Evolutionary conservation across 2,888 invertebrate genomes (phyloP), one percentile per base, ranked within the genome.

Genomic region (Palloptera scutellata): DNA sequence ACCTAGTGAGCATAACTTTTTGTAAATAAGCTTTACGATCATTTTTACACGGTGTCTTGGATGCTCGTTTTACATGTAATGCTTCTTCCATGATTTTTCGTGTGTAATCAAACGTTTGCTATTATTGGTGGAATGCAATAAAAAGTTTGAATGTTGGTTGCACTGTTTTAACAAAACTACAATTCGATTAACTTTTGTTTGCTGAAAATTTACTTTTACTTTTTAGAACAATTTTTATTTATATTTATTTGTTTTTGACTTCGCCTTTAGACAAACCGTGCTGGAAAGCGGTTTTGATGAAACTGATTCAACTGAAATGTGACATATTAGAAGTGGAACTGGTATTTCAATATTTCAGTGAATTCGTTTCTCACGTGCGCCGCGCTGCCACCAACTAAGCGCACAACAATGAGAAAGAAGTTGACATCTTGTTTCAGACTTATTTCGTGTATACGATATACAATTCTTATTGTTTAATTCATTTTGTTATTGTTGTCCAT

Each of bases 1-100:
- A 84, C 85, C 85, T 84, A 72, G 85, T 82, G 70, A 85, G 74
- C 81, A 84, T 83, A 68, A 84, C 83, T 76, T 82, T 81, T 73
- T 85, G 84, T 72, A 85, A 77, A 74, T 80, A 80, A 20, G 83
- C 76, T 75, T 84, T 85, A 54, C 85, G 80, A 77, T 85, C 85
- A 77, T 85, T 85, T 79, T 85, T 85, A 72, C 84, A 83, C 42
- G 83, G 83, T 69, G 76, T 73, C 72, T 84, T 84, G 60, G 78
- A 76, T 69, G 75, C 77, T 53, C 78, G 79, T 64, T 80, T 80
- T 72, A 81, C 73, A 69, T 77, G 79, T 67, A 82, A 69, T 48
- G 78, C 75, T 72, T 81, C 77, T 68, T 83, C 83, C 82, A 83
- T 83, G 59, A 20, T 65, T n/a, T 30, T 48, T 48, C 10, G n/a